phyloP scores from a whole-genome alignment of 2,888 invertebrate species.

The Tetragnatha montana region DNA sequence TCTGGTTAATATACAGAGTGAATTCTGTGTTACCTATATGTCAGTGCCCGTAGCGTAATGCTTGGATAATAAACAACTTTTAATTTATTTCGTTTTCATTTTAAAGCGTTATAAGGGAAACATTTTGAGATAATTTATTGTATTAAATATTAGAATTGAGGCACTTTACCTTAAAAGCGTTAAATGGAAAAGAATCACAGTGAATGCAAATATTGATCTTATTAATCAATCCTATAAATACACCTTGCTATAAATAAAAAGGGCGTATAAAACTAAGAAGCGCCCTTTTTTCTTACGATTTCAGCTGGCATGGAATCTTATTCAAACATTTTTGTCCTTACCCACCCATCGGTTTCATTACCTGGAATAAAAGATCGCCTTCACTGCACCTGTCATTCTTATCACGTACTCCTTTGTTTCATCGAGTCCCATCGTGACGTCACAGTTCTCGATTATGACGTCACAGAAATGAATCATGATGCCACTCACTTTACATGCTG shows the following conservation, averaged over 20 bases:
- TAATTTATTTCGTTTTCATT: no score
- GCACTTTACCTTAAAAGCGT: no score
- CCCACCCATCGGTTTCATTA: conserved; percentile 27
- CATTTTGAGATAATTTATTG: no score
- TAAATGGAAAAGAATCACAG: no score
- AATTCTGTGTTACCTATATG: no score
- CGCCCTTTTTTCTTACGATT: neutral
- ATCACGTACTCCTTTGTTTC: conserved; percentile 30
- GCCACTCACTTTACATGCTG: neutral
- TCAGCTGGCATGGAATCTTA: neutral
- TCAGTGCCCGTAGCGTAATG: no score
- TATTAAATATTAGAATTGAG: no score
- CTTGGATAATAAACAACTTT: no score
- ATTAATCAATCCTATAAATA: conserved; percentile 5
- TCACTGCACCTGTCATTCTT: conserved; percentile 11
- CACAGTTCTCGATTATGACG: conserved; percentile 26
- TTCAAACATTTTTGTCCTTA: conserved; percentile 19
- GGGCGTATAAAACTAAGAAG: neutral
- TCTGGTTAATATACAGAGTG: no score
- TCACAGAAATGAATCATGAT: neutral
- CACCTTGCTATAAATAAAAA: conserved; percentile 7
- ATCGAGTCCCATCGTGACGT: conserved; percentile 18
- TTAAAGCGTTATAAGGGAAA: no score
- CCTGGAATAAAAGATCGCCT: conserved; percentile 2
- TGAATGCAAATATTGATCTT: neutral